phyloP scores from a whole-genome alignment of 2,888 invertebrate species.

The Drosophila emarginata region DNA sequence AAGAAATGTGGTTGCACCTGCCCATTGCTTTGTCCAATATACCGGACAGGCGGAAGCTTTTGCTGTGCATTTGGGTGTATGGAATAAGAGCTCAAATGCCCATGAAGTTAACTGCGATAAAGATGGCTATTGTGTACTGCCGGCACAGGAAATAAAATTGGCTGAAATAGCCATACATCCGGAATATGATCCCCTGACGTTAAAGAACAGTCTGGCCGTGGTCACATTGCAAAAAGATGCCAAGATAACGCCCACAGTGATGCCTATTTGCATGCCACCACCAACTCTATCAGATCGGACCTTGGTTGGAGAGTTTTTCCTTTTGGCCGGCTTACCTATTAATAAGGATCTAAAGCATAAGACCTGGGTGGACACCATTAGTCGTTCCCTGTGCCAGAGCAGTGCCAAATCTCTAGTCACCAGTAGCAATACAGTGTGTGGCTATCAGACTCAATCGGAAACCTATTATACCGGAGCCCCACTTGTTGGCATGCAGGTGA shows the following conservation, averaged over 20 bases:
- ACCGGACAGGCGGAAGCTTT: slow-evolving; percentile 48
- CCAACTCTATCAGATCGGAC: slow-evolving; percentile 33
- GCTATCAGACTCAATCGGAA: slow-evolving; percentile 32
- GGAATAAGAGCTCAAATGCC: slow-evolving; percentile 48
- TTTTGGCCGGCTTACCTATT: slow-evolving; percentile 48
- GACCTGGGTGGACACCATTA: slow-evolving; percentile 50
- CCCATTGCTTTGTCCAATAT: slow-evolving; percentile 59
- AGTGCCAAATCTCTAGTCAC: slow-evolving; percentile 31
- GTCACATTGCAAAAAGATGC: slow-evolving; percentile 46
- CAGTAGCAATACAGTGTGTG: slow-evolving; percentile 50
- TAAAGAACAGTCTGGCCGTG: slow-evolving; percentile 55
- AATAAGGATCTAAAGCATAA: slow-evolving; percentile 34
- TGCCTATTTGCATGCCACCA: slow-evolving; percentile 64
- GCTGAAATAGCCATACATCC: slow-evolving; percentile 56
- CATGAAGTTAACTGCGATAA: slow-evolving; percentile 37
- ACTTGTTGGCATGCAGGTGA: slow-evolving; percentile 56
- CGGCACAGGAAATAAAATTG: slow-evolving; percentile 56
- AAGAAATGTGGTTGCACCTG: slow-evolving; percentile 57
- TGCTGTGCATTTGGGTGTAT: slow-evolving; percentile 61
- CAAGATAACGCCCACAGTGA: slow-evolving; percentile 47
- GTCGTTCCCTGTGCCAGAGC: slow-evolving; percentile 40
- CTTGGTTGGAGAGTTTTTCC: slow-evolving; percentile 42
- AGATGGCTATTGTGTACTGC: slow-evolving; percentile 54
- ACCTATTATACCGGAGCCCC: slow-evolving; percentile 50
- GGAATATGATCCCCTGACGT: slow-evolving; percentile 54